Conservation (phyloP, 2,113 vertebrate genomes). For the Etia nguti region DNA sequence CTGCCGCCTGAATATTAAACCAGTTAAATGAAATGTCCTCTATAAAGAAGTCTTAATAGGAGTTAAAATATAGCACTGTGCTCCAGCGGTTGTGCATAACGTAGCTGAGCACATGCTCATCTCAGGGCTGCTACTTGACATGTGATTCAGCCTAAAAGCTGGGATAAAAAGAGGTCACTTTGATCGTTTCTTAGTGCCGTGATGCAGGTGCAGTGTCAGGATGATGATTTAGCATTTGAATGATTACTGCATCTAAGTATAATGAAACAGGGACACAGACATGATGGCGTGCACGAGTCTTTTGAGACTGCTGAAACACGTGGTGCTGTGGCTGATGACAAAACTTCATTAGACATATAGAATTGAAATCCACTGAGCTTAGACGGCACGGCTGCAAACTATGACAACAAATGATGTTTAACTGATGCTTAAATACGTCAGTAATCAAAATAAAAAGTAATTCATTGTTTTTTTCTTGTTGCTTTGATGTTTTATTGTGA, state of each 20-base stretch:
- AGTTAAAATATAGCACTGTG: conserved; percentile 34
- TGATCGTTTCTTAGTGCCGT: conserved; percentile 22
- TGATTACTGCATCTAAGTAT: not conserved
- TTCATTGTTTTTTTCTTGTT: not conserved
- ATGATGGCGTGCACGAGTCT: not conserved
- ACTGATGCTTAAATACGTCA: not conserved
- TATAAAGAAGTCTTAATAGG: conserved; percentile 38
- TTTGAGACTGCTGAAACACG: not conserved
- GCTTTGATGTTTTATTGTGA: not conserved
- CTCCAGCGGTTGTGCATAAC: conserved; percentile 5
- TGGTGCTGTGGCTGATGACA: not conserved
- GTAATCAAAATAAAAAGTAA: not conserved
- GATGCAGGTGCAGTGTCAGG: conserved; percentile 32
- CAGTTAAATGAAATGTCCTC: conserved; percentile 55
- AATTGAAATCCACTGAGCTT: not conserved
- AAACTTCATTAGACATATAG: not conserved
- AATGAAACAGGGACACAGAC: not conserved
- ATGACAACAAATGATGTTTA: not conserved
- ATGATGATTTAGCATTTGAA: conserved; percentile 16
- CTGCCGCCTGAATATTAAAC: conserved; percentile 39
- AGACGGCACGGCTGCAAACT: not conserved
- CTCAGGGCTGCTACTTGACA: not conserved
- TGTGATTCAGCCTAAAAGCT: conserved; percentile 15
- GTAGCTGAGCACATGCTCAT: conserved; percentile 4
- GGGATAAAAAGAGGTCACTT: conserved; percentile 9